Evolutionary conservation across 2,888 invertebrate species (phyloP).

Genomic region (Caenorhabditis sp.): DNA sequence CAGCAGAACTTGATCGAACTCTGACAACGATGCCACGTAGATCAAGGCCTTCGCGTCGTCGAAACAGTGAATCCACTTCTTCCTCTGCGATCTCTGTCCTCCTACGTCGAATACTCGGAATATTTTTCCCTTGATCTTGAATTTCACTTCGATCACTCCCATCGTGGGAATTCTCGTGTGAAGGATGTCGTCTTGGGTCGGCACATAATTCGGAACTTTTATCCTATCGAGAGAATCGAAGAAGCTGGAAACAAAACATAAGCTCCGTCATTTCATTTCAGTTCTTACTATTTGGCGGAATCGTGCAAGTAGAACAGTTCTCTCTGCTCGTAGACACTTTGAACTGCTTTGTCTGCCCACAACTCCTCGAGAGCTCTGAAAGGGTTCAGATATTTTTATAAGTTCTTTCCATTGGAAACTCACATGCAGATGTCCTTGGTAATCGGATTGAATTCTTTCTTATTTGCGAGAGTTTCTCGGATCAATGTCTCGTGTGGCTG

Average conservation of each 20-base stretch:
- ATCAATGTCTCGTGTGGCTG: slow-evolving; percentile 57
- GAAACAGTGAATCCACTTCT: slow-evolving; percentile 99
- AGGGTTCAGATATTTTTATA: slow-evolving; percentile 55
- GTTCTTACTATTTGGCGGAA: slow-evolving; percentile 98
- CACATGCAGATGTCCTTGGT: slow-evolving; percentile 47
- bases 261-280: neutral
- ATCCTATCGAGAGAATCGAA: slow-evolving; percentile 77
- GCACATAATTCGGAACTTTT: slow-evolving; percentile 69
- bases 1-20: slow-evolving; percentile 99
- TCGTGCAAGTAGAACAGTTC: slow-evolving; percentile 99
- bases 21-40: slow-evolving; percentile 99
- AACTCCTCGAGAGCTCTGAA: slow-evolving; percentile 70
- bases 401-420: neutral
- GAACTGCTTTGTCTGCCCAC: slow-evolving; percentile 96
- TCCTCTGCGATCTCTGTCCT: slow-evolving; percentile 94
- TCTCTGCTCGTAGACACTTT: slow-evolving; percentile 98
- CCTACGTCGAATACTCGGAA: slow-evolving; percentile 98
- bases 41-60: slow-evolving; percentile 95
- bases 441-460: slow-evolving; percentile 62
- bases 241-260: slow-evolving; percentile 70
- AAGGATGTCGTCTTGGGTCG: slow-evolving; percentile 78
- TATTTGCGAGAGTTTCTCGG: slow-evolving; percentile 39
- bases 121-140: slow-evolving; percentile 75
- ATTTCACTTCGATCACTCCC: slow-evolving; percentile 82
- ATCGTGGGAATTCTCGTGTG: slow-evolving; percentile 79